These are phyloP conservation scores for Sebastes paucispinis DNA, from an alignment of 2,797 vertebrate species.

Conservation along the genomic window DNA sequence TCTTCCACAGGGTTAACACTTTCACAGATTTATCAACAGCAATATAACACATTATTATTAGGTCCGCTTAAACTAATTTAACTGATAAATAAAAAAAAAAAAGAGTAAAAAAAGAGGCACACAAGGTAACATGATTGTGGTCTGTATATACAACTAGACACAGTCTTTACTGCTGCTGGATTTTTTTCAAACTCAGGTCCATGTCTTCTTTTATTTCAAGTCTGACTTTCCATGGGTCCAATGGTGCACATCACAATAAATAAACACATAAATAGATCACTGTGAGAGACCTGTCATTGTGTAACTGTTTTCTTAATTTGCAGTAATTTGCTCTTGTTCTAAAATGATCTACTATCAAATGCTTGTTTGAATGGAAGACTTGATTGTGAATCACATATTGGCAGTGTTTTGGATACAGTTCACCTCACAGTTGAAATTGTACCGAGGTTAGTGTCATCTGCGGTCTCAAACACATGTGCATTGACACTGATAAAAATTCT, in stretches of 20 bases:
- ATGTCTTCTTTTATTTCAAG: conserved; percentile 53
- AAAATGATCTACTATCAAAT: conserved; percentile 7
- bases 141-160: conserved; percentile 10
- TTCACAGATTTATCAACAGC: conserved; percentile 56
- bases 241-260: conserved; percentile 71
- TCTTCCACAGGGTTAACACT: conserved; percentile 64
- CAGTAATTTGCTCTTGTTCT: conserved; percentile 1
- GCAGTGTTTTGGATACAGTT: conserved; percentile 16
- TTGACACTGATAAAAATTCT: conserved; percentile 5
- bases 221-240: conserved; percentile 43
- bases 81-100: conserved; percentile 59
- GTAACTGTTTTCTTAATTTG: conserved; percentile 17
- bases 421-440: not conserved
- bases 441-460: not conserved
- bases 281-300: conserved; percentile 31
- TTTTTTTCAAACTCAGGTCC: conserved; percentile 44
- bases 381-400: conserved; percentile 4
- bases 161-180: conserved; percentile 14
- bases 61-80: conserved; percentile 44
- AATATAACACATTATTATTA: conserved; percentile 40
- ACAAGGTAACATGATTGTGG: conserved; percentile 61
- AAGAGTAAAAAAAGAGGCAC: conserved; percentile 59
- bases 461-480: not conserved
- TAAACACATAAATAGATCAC: conserved; percentile 72
- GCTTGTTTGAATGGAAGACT: not conserved